Base-by-base conservation (phyloP, 2,113 vertebrate genomes). In the Prinia subflava region DNA sequence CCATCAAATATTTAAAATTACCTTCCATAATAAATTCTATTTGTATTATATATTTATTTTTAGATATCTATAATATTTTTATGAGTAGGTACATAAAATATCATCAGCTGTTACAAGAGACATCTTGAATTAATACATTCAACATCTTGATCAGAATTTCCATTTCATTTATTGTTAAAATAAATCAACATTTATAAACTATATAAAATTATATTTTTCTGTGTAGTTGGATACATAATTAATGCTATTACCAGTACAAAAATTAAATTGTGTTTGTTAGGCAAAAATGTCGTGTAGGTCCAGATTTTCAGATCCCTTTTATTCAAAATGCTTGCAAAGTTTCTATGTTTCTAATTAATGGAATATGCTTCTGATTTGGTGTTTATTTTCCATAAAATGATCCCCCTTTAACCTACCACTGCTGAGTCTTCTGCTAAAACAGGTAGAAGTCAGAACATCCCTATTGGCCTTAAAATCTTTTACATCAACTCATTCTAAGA, bases 1-100 rank as follows among this genome's bases (percentile, higher is more conserved):
- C 96, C 56, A 97, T 96, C 88, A 97, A 97, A 96, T 97, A 97
- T 97, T 98, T 97, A 96, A 96, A 96, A 60, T 69, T 83, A 83
- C 50, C 39, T 92, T 64, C 78, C 74, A 86, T 87, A 49, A 19
- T 92, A 95, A 96, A 91, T 94, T 93, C 46, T 89, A 89, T 95
- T 92, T 96, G 53, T 77, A 84, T 95, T 95, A 96, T 92, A 70
- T 90, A 92, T 93, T 92, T 97, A 73, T 96, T 70, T 87, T 95
- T 81, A 68, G 82, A 64, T 92, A 84, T 93, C 25, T 91, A 33
- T 75, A 96, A 93, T 67, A 94, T 87, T 97, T 96, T 92, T 86
- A 87, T 95, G 77, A 92, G 65, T 85, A 87, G 55, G 63, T 85
- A 70, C 35, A 80, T 69, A 95, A 94, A 95, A 92, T 74, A 92